Base-by-base conservation (phyloP, 2,888 invertebrate genomes). In the Perdita meconis region DNA sequence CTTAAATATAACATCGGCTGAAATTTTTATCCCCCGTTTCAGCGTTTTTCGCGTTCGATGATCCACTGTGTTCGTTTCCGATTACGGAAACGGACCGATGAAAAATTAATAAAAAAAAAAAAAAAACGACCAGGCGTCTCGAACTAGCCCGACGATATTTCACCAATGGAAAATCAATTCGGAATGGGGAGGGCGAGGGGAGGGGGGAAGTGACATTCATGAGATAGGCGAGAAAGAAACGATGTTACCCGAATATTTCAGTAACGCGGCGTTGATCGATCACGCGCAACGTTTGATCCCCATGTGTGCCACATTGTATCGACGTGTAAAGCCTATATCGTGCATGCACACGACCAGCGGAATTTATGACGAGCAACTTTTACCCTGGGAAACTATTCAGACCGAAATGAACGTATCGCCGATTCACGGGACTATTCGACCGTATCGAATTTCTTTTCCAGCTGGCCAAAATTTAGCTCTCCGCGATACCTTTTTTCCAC, bases 201-300 rank as follows among this genome's bases (percentile, higher is more conserved):
- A n/a, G n/a, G n/a, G n/a, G n/a, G n/a, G n/a, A n/a, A 16, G 24
- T 30, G 67, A 72, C 65, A 67, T 67, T 67, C 22, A 36, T 44
- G 67, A 47, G 60, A 42, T 22, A 22, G 12, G 42, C 5, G 1
- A 3, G 30, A 40, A 67, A 42, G 26, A 16, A 30, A 13, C 44
- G 24, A 64, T 24, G 70, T 65, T 47, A 24, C 12, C 36, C n/a
- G 34, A 34, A 24, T 22, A 36, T 50, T 65, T 56, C 65, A 70
- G 56, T 26, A 34, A 65, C 56, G 19, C 65, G 65, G 65, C 56
- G 47, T 34, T 69, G 69, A 69, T 69, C 69, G 73, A 73, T 73
- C 68, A 61, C 26, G 60, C 67, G 57, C 47, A 40, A 66, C 63
- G 51, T 51, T 47, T 59, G 51, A 57, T 67, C 36, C n/a, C 38